Conservation (phyloP, 1,140 invertebrate species). For the Venturia canescens region DNA sequence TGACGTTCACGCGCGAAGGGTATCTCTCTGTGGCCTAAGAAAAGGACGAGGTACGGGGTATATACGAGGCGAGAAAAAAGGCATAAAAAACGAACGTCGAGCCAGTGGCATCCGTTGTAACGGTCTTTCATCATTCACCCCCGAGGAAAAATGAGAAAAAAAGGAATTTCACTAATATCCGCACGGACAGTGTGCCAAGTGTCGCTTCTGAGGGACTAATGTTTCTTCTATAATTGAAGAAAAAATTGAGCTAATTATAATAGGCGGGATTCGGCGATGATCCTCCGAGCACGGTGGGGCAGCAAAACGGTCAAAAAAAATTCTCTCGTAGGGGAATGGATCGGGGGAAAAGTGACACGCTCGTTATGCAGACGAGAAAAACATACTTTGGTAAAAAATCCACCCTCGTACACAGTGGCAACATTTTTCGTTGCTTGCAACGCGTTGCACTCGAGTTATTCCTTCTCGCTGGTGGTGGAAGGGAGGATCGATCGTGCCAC, state of each 20-base stretch:
- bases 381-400: background rate
- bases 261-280: constrained; percentile 32
- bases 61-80: constrained; percentile 41
- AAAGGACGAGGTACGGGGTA: constrained; percentile 55
- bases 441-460: background rate
- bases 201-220: constrained; percentile 50
- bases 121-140: constrained; percentile 35
- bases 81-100: background rate
- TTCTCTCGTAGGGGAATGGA: background rate
- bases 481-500: constrained; percentile 33
- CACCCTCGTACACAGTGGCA: background rate
- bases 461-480: background rate
- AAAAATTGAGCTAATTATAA: constrained; percentile 56
- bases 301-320: constrained; percentile 31
- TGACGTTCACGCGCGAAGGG: constrained; percentile 62
- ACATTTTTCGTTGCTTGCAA: background rate
- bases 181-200: constrained; percentile 41
- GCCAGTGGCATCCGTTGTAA: background rate
- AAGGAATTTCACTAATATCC: constrained; percentile 73
- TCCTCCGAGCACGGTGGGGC: constrained; percentile 40
- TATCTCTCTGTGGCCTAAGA: constrained; percentile 45
- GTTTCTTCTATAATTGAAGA: constrained; percentile 54
- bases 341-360: background rate
- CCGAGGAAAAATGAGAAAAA: constrained; percentile 51
- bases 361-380: constrained; percentile 24